A percentile compares a stretch with the other conserved stretches of the same genome.
Conservation (phyloP, 2,113 vertebrate genomes). For the Vireo altiloquus region DNA sequence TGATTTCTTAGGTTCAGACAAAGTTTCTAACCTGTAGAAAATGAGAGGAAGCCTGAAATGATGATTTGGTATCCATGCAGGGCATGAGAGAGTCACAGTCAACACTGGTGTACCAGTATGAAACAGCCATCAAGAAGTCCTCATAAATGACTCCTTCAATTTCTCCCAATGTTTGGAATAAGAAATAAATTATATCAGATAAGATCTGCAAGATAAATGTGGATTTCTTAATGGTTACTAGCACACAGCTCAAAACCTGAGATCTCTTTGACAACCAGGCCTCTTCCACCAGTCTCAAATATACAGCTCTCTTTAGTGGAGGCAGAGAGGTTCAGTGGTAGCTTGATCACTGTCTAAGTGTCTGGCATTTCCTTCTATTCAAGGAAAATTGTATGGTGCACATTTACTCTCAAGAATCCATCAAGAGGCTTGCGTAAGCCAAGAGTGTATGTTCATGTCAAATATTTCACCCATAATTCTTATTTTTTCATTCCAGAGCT, state of each 20-base stretch:
- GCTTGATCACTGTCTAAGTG: not conserved
- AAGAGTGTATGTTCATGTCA: conserved; percentile 2
- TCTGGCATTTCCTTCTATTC: conserved; percentile 38
- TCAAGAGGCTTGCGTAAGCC: not conserved
- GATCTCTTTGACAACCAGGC: not conserved
- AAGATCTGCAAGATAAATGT: not conserved
- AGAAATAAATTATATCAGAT: not conserved
- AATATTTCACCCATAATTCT: conserved; percentile 30
- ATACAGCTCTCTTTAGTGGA: not conserved
- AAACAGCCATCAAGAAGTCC: not conserved
- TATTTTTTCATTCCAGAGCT: conserved; percentile 12
- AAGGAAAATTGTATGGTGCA: conserved; percentile 45
- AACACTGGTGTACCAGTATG: not conserved
- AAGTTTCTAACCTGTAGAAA: not conserved
- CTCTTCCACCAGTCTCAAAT: not conserved
- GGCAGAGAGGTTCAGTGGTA: not conserved
- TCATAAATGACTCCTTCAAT: not conserved
- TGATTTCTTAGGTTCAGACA: not conserved
- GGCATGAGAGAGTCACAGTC: not conserved
- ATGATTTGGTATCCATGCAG: not conserved
- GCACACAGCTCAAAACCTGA: not conserved
- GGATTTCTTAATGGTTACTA: not conserved
- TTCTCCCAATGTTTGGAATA: not conserved
- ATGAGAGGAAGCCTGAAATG: not conserved
- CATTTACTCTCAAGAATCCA: not conserved